Conservation (phyloP, 2,113 vertebrate species). For the Pygoscelis antarcticus region DNA sequence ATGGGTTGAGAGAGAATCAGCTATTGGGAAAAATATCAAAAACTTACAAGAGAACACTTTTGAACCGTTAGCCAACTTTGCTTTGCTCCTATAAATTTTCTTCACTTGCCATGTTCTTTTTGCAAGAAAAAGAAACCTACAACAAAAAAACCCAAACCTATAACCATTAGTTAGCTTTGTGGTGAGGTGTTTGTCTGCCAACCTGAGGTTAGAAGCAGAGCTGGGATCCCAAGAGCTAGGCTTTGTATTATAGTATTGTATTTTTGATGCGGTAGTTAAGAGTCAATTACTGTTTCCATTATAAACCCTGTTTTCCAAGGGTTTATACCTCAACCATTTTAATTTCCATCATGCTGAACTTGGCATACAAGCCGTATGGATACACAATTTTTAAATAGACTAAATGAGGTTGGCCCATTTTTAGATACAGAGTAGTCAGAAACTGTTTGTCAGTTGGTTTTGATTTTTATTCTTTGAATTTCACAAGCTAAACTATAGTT, state of each 20-base stretch:
- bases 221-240: constrained; percentile 59
- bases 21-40: neutral
- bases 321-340: constrained; percentile 76
- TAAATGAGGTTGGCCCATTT: constrained; percentile 72
- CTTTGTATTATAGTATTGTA: constrained; percentile 80
- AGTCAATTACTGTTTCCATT: constrained; percentile 83
- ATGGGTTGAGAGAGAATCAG: neutral
- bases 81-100: constrained; percentile 26
- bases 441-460: constrained; percentile 52
- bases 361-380: constrained; percentile 63
- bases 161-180: constrained; percentile 82
- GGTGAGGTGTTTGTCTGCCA: constrained; percentile 76
- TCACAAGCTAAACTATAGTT: constrained; percentile 32
- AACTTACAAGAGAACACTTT: neutral
- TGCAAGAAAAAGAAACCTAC: neutral
- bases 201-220: constrained; percentile 76
- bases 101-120: constrained; percentile 43
- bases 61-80: constrained; percentile 8
- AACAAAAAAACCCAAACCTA: constrained; percentile 28
- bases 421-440: constrained; percentile 71
- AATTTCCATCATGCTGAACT: constrained; percentile 64
- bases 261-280: constrained; percentile 79
- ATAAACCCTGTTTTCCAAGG: constrained; percentile 80
- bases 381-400: constrained; percentile 74
- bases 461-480: constrained; percentile 51